Evolutionary conservation across 1,140 invertebrate species (phyloP), one percentile per base, ranked within the genome.

Genomic region (Alviniconcha marisindica): DNA sequence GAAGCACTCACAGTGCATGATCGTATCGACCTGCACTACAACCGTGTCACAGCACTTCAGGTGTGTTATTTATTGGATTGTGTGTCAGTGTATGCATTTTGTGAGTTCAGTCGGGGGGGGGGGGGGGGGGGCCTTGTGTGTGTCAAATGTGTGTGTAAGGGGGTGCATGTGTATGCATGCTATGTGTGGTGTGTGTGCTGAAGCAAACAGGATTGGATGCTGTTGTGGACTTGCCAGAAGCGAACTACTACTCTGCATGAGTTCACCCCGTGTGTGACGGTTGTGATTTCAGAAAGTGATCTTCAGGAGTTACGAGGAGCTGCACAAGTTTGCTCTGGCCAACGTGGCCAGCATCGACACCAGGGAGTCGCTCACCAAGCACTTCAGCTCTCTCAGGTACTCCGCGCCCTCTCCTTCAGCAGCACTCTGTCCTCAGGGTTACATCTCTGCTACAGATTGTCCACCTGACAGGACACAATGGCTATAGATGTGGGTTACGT

Each of bases 331-430:
- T 93, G 96, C 97, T 0, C 93, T 99, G 73, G 95, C 97, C 0
- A 99, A 99, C 94, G 98, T 99, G 44, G 97, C 97, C 0, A 97
- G 96, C 89, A 96, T 99, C 38, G 98, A 99, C 91, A 98, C 96
- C 0, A 95, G 97, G 85, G 96, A 97, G 80, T 94, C 96, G 38
- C 93, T 99, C 40, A 93, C 96, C 74, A 98, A 99, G 92, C 96
- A 98, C 93, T 99, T 99, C 92, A 86, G 87, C 76, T 79, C 89
- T 54, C 85, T 90, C 33, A 90, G 90, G 89, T 91, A 69, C 33
- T 69, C 18, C 44, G 5, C n/a, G 51, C n/a, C 24, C 69, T 38
- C 33, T 36, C 28, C 7, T 24, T 18, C 36, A 18, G 7, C 33
- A 14, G 14, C n/a, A 12, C 69, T 73, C 38, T 42, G n/a, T n/a